These are phyloP conservation scores for Lontra canadensis DNA, from an alignment of 2,113 vertebrate genomes.

Conservation along the genomic window DNA sequence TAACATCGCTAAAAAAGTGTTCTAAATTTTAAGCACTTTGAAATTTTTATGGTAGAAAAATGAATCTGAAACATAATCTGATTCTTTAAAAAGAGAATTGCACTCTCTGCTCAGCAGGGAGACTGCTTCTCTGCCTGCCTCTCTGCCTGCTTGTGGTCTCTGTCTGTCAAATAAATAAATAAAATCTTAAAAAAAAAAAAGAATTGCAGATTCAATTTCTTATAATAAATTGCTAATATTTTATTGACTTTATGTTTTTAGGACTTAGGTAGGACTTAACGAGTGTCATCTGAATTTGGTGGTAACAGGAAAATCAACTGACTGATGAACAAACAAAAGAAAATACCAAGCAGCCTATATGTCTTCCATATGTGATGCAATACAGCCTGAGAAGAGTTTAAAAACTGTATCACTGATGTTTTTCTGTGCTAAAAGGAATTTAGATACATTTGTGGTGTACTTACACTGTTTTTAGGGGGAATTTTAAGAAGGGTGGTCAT, in stretches of 20 bases:
- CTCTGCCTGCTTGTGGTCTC: too few species aligned
- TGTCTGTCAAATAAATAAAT: too few species aligned
- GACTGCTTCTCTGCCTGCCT: too few species aligned
- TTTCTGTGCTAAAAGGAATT: background rate
- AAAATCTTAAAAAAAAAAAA: background rate
- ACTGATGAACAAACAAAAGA: background rate
- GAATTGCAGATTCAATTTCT: conserved; percentile 47
- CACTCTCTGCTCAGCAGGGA: background rate
- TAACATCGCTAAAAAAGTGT: conserved; percentile 48
- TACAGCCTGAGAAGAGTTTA: background rate
- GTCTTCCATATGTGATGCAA: background rate
- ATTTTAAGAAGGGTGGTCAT: background rate
- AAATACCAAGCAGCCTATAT: background rate
- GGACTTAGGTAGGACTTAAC: background rate
- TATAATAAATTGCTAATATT: conserved; percentile 34
- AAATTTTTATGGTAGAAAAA: conserved; percentile 60
- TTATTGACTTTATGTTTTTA: conserved; percentile 17
- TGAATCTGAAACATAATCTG: conserved; percentile 49
- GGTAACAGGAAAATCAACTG: background rate
- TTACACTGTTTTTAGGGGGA: background rate
- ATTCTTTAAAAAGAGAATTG: conserved; percentile 60
- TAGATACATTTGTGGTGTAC: background rate
- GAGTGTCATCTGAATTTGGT: background rate
- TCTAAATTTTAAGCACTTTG: conserved; percentile 63
- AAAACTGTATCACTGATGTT: background rate